Evolutionary conservation across 2,888 invertebrate genomes (phyloP).

Genomic region (Augiades crinisus): DNA sequence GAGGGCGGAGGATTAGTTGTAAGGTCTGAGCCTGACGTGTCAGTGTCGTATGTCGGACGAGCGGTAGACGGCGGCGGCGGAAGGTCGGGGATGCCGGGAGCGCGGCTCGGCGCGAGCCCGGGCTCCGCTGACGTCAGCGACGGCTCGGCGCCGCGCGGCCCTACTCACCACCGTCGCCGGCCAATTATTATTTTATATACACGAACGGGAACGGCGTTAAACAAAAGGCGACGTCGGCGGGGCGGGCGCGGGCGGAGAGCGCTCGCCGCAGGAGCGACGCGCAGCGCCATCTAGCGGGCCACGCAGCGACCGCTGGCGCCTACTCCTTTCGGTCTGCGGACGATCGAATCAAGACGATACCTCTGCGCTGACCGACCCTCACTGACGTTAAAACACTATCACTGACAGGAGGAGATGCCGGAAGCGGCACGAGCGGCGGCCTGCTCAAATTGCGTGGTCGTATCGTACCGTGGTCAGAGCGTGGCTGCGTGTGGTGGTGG

Average conservation of each 20-base stretch:
- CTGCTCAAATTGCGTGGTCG: slow-evolving; percentile 27
- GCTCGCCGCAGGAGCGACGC: slow-evolving; percentile 78
- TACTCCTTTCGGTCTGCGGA: slow-evolving; percentile 73
- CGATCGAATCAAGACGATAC: slow-evolving; percentile 76
- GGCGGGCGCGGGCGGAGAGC: slow-evolving; percentile 73
- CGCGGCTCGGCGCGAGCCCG: slow-evolving; percentile 58
- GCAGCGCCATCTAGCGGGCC: slow-evolving; percentile 76
- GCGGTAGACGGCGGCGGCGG: slow-evolving; percentile 69
- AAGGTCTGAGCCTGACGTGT: slow-evolving; percentile 58
- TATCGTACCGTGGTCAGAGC: slow-evolving; percentile 79
- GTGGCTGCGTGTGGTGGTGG: slow-evolving; percentile 81
- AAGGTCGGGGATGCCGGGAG: slow-evolving; percentile 77
- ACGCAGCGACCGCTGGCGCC: slow-evolving; percentile 73
- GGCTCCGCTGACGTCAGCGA: slow-evolving; percentile 78
- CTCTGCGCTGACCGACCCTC: slow-evolving; percentile 60
- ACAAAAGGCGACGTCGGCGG: slow-evolving; percentile 72
- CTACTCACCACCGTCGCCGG: slow-evolving; percentile 68
- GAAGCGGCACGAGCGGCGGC: slow-evolving; percentile 4
- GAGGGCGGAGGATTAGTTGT: slow-evolving; percentile 61
- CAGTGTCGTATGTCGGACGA: slow-evolving; percentile 60
- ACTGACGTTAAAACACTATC: slow-evolving; percentile 63
- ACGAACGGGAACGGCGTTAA: slow-evolving; percentile 63
- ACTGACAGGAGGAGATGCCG: slow-evolving; percentile 47
- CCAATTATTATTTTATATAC: slow-evolving; percentile 77
- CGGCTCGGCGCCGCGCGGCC: slow-evolving; percentile 71